Conservation (phyloP, 2,113 vertebrate genomes). For the Bathybates hornii region DNA sequence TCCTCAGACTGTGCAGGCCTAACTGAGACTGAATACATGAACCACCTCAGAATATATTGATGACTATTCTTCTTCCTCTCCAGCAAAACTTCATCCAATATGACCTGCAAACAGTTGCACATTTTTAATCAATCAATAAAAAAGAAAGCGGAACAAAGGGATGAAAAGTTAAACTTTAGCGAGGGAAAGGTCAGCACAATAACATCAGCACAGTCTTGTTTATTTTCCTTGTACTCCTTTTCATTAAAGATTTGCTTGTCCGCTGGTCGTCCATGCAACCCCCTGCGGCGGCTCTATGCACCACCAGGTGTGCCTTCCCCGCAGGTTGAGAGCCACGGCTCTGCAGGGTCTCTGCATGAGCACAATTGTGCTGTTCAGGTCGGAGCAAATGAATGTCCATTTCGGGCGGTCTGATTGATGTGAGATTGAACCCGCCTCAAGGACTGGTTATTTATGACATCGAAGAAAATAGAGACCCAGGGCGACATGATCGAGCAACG, state of each 20-base stretch:
- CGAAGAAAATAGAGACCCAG: fast-evolving
- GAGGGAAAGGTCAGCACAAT: neutral
- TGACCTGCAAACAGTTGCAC: neutral
- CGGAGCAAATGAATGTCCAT: neutral
- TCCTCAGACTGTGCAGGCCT: neutral
- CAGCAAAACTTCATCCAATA: neutral
- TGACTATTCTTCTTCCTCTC: neutral
- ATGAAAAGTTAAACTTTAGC: neutral
- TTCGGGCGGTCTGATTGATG: neutral
- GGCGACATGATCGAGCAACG: neutral
- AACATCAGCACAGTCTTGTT: neutral
- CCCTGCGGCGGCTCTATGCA: neutral
- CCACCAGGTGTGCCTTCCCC: neutral
- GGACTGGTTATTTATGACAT: neutral
- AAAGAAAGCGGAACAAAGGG: neutral
- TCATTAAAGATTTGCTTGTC: neutral
- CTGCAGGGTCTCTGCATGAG: neutral
- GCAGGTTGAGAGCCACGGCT: neutral
- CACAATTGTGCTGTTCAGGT: neutral
- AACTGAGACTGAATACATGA: neutral
- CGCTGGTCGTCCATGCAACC: neutral
- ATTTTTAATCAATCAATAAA: neutral
- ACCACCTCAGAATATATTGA: neutral
- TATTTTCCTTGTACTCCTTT: neutral
- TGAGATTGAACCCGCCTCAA: neutral